These are phyloP conservation scores for Carassius carassius DNA, from an alignment of 2,113 vertebrate species.

Conservation along the genomic window DNA sequence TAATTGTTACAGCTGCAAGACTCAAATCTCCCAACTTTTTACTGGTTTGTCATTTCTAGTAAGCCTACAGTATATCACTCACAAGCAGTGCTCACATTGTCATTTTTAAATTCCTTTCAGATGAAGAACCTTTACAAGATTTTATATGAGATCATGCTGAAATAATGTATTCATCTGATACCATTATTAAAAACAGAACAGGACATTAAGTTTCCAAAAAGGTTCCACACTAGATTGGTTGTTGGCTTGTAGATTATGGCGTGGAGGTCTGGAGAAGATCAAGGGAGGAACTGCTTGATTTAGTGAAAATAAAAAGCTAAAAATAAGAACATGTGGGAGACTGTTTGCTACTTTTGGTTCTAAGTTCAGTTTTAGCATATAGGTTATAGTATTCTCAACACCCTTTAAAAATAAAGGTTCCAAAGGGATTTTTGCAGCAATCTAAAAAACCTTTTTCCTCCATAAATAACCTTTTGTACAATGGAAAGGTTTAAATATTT, in stretches of 20 bases:
- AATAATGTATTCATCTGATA: background rate
- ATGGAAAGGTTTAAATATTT: background rate
- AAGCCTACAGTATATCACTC: background rate
- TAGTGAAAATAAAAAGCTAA: conserved; percentile 27
- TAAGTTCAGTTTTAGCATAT: background rate
- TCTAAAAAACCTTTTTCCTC: background rate
- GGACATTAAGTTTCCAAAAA: background rate
- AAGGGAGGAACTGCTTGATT: background rate
- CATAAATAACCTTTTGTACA: background rate
- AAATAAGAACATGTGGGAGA: conserved; percentile 15
- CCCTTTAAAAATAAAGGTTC: background rate
- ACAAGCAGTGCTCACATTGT: background rate
- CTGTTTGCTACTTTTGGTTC: background rate
- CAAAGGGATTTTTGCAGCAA: background rate
- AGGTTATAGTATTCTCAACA: background rate
- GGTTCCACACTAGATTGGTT: background rate
- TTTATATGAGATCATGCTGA: background rate
- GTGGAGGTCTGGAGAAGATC: conserved; percentile 28
- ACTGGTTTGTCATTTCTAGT: background rate
- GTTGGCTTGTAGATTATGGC: background rate
- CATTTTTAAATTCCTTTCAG: background rate
- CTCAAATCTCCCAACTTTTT: background rate
- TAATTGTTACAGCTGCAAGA: background rate
- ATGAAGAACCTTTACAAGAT: too few relatives aligned
- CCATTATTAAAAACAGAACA: background rate